phyloP scores from a whole-genome alignment of 1,140 invertebrate genomes.

The Neodiprion pinetum region DNA sequence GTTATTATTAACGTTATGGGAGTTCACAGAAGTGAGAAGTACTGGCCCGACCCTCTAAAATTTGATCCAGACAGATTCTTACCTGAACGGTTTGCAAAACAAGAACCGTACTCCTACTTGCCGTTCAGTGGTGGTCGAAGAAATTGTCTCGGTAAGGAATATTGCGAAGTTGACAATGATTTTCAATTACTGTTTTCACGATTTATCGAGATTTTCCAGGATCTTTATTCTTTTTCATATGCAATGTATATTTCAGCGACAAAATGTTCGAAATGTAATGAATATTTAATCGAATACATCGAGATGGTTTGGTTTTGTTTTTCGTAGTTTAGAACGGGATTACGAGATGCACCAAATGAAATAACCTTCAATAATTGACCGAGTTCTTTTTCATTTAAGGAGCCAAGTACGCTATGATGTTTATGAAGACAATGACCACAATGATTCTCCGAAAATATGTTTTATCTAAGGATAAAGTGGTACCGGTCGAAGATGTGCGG shows the following conservation, averaged over 20 bases:
- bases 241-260: too few relatives aligned
- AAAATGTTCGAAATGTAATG: too few relatives aligned
- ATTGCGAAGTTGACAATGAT: background rate
- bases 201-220: background rate
- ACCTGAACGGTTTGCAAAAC: constrained; percentile 25
- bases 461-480: background rate
- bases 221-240: too few relatives aligned
- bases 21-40: constrained; percentile 64
- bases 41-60: constrained; percentile 34
- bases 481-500: background rate
- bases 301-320: too few relatives aligned
- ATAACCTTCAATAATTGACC: too few relatives aligned
- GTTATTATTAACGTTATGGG: constrained; percentile 30
- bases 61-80: constrained; percentile 33
- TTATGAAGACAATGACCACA: background rate
- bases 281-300: too few relatives aligned
- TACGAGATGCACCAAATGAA: too few relatives aligned
- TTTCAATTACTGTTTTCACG: background rate
- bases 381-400: background rate
- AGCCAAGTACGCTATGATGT: background rate
- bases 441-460: background rate
- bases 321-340: too few relatives aligned
- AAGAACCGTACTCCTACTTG: constrained; percentile 23
- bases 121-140: constrained; percentile 24
- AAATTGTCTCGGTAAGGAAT: constrained; percentile 28